Evolutionary conservation across 1,140 invertebrate species (phyloP), one percentile per base, ranked within the genome.

Genomic region (Heterodera schachtii): DNA sequence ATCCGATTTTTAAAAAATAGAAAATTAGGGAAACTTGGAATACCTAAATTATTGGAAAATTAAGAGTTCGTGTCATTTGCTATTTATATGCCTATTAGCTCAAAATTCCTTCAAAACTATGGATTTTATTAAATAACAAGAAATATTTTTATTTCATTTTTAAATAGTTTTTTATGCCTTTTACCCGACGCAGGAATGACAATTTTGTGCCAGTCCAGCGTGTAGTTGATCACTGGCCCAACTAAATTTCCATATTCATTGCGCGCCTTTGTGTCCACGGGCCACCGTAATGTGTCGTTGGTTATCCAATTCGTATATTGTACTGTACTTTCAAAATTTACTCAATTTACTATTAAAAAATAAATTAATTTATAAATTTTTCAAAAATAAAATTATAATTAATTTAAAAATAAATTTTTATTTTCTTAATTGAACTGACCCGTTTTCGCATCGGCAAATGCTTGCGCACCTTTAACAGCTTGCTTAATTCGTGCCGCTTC

Each of bases 151-250:
- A 21, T 3, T 2, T 66, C 13, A 11, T 52, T 7, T 5, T 60
- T 21, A 64, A 77, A 16, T 66, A 1, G 43, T 78, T 44, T 13
- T 41, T 16, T 19, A 57, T 3, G 57, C 44, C 44, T 46, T 13
- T 64, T 47, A 78, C 77, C 66, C 3, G 77, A 78, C 16, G 52
- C 64, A 6, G 77, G 77, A 13, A 69, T 70, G 46, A 78, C 60
- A 41, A 78, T 78, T 78, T 78, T 78, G 46, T 78, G 41, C 77
- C 77, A 78, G 70, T 78, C 77, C 41, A 78, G 21, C 47, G 77
- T 78, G 31, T 71, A 78, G 47, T 78, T 78, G 11, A 78, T 78
- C 46, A 78, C 44, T 8, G 77, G 77, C 3, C 77, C 77, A n/a
- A 47, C 47, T 9, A 21, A 31, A 69, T 69, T 70, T 5, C 77